phyloP scores from a whole-genome alignment of 2,888 invertebrate genomes.

The Drosophila nr. perissopoda region DNA sequence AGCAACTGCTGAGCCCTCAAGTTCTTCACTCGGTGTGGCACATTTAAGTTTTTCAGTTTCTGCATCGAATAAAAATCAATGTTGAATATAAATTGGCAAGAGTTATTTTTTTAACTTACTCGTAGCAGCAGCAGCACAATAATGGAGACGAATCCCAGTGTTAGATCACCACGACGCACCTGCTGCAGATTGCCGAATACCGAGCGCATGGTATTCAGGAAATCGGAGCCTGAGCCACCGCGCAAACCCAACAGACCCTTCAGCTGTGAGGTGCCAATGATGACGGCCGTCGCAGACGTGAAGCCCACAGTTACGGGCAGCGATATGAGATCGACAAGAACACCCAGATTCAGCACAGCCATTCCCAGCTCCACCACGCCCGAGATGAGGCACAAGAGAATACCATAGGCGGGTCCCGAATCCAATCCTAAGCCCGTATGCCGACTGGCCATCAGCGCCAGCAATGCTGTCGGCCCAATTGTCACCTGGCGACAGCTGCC shows the following conservation, averaged over 20 bases:
- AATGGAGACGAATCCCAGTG: slow-evolving; percentile 91
- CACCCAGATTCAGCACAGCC: slow-evolving; percentile 93
- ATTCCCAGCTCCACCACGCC: slow-evolving; percentile 92
- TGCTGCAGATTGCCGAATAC: slow-evolving; percentile 89
- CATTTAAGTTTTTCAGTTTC: slow-evolving; percentile 75
- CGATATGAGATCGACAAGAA: slow-evolving; percentile 95
- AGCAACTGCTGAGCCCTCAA: slow-evolving; percentile 82
- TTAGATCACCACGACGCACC: slow-evolving; percentile 89
- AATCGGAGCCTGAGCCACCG: slow-evolving; percentile 89
- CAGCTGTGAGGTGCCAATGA: slow-evolving; percentile 94
- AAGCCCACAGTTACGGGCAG: slow-evolving; percentile 95
- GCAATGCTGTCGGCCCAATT: slow-evolving; percentile 94
- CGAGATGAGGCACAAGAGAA: slow-evolving; percentile 92
- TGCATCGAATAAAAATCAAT: slow-evolving; percentile 13
- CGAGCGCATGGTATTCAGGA: slow-evolving; percentile 90
- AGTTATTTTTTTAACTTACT: slow-evolving; percentile 86
- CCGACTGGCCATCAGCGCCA: slow-evolving; percentile 95
- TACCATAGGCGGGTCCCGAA: slow-evolving; percentile 90
- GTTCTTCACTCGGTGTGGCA: slow-evolving; percentile 50
- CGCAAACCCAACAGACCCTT: slow-evolving; percentile 91
- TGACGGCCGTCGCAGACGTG: slow-evolving; percentile 95
- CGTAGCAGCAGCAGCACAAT: slow-evolving; percentile 90
- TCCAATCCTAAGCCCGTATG: slow-evolving; percentile 84
- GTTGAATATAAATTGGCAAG: not conserved
- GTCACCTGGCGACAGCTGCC: slow-evolving; percentile 95